Evolutionary conservation across 1,140 invertebrate species (phyloP).

Genomic region (Apocrypta bakeri): DNA sequence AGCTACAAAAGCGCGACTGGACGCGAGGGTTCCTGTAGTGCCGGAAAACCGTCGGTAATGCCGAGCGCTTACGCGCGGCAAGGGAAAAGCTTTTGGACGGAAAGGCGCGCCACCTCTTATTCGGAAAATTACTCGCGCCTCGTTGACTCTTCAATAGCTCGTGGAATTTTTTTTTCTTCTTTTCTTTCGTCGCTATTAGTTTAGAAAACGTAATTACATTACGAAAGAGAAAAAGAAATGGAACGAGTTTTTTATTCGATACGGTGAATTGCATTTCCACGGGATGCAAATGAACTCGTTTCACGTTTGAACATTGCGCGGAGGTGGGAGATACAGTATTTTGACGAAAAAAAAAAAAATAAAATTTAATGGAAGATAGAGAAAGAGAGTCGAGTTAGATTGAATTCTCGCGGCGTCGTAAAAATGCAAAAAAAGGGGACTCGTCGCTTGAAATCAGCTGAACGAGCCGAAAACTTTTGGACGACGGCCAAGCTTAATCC

Average conservation of each 20-base stretch:
- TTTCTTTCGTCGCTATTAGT: neutral
- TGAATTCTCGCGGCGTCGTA: neutral
- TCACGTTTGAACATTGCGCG: neutral
- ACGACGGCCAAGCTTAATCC: constrained; percentile 24
- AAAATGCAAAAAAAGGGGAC: neutral
- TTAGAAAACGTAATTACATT: no score
- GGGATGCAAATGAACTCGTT: neutral
- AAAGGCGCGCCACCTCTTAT: neutral
- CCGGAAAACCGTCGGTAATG: constrained; percentile 41
- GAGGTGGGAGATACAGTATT: neutral
- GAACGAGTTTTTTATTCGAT: no score
- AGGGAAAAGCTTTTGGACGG: neutral
- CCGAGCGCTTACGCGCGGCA: neutral
- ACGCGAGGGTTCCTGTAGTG: constrained; percentile 20
- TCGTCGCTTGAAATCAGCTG: neutral
- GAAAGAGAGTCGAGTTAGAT: neutral
- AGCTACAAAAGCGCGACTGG: constrained; percentile 18
- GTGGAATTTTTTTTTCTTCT: neutral
- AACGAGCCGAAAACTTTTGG: constrained; percentile 29
- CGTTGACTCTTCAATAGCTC: neutral
- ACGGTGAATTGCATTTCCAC: neutral
- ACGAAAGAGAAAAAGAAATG: no score
- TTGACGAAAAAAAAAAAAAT: neutral
- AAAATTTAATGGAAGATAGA: no score
- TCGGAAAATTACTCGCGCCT: neutral